Percentiles rank a stretch among this genome's conserved stretches.
phyloP scores from a whole-genome alignment of 2,888 invertebrate genomes.

The Danaus chrysippus region DNA sequence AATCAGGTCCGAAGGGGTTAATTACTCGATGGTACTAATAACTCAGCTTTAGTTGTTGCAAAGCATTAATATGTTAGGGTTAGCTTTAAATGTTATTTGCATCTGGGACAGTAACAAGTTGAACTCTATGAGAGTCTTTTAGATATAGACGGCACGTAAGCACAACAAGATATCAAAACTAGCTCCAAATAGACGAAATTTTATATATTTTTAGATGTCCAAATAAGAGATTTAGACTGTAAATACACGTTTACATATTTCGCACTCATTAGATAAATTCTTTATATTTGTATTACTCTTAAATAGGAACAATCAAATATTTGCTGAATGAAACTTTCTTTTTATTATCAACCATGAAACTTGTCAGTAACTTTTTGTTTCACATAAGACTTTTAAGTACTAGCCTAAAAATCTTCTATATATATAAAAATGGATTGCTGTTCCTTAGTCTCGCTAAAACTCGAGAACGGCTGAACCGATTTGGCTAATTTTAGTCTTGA shows the following conservation, averaged over 20 bases:
- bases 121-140: conserved; percentile 13
- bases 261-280: background rate
- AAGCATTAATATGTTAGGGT: conserved; percentile 27
- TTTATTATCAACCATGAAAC: too few relatives aligned
- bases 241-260: background rate
- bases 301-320: too few relatives aligned
- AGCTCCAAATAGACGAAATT: background rate
- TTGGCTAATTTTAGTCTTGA: too few relatives aligned
- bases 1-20: background rate
- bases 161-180: background rate
- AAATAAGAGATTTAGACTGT: background rate
- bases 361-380: too few relatives aligned
- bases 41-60: conserved; percentile 44
- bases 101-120: conserved; percentile 56
- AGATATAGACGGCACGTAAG: background rate
- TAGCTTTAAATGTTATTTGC: conserved; percentile 48
- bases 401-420: too few relatives aligned
- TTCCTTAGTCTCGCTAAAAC: too few relatives aligned
- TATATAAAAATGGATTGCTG: too few relatives aligned
- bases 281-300: too few relatives aligned
- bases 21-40: conserved; percentile 24
- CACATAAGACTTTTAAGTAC: too few relatives aligned
- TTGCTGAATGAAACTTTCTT: too few relatives aligned
- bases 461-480: too few relatives aligned
- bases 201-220: background rate